Evolutionary conservation across 2,888 invertebrate genomes (phyloP), one percentile per base, ranked within the genome.

Genomic region (Odontothrips loti): DNA sequence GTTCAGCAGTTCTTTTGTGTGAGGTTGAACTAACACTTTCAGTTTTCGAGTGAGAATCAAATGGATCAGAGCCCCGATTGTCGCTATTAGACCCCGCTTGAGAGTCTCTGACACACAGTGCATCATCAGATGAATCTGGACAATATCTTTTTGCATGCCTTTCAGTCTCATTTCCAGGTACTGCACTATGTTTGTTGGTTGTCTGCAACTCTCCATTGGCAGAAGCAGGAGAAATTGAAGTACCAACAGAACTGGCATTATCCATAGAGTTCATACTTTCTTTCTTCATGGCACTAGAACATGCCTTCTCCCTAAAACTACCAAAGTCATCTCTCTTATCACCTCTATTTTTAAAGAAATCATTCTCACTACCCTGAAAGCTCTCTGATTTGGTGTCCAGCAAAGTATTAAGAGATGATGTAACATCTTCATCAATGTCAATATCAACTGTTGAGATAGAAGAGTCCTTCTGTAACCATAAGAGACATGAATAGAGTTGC

Each of bases 341-440:
- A 75, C n/a, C 23, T 75, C 68, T 75, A 75, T 75, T 75, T 27
- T 27, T 75, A 12, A 75, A 75, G 68, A n/a, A 75, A 1, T 75
- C 68, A 27, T 27, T 27, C 12, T 75, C 68, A 75, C 27, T 34
- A 47, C 27, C 80, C 17, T 29, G 47, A 43, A 12, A 85, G 87
- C 86, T 89, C 85, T 91, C 91, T 82, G 89, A 90, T 84, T 93
- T 89, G 80, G 95, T 95, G 89, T 96, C 96, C 84, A 96, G 89
- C 82, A 97, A 89, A 83, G 96, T 96, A 88, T 97, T 96, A 83
- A 97, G 90, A 83, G 97, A 97, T 87, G 96, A 96, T 86, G 96
- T 96, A 86, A 96, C 93, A 87, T 96, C 96, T 87, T 97, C 97
- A 87, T 96, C 97, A 87, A 96, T 94, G 85, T 97, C 96, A 85